Evolutionary conservation across 2,888 invertebrate species (phyloP).

Genomic region (Aphidoletes aphidimyza): DNA sequence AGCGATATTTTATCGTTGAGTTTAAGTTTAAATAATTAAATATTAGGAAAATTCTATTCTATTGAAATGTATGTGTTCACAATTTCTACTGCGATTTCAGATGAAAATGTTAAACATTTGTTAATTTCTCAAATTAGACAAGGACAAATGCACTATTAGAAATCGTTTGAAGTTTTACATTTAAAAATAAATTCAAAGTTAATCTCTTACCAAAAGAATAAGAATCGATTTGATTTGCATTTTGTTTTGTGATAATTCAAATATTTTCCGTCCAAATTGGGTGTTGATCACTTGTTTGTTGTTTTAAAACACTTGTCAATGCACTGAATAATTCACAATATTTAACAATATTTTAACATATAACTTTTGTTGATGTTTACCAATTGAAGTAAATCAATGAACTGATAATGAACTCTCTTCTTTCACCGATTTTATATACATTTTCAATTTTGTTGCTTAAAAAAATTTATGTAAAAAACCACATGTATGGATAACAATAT

Average conservation of each 20-base stretch:
- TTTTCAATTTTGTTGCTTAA: neutral
- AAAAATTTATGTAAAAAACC: neutral
- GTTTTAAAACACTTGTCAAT: too few relatives aligned
- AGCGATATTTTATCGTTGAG: too few relatives aligned
- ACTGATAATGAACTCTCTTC: neutral
- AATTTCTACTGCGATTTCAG: too few relatives aligned
- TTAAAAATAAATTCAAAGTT: neutral
- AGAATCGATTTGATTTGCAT: constrained; percentile 40
- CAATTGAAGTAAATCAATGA: neutral
- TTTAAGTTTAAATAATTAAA: too few relatives aligned
- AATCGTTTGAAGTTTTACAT: neutral
- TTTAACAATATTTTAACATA: neutral
- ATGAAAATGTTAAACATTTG: too few relatives aligned
- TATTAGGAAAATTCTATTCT: too few relatives aligned
- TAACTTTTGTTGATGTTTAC: neutral
- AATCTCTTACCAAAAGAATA: neutral
- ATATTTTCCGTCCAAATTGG: too few relatives aligned
- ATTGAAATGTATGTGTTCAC: too few relatives aligned
- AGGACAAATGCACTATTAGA: too few relatives aligned
- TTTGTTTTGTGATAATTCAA: neutral
- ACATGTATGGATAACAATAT: neutral
- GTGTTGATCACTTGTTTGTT: too few relatives aligned
- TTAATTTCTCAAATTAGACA: too few relatives aligned
- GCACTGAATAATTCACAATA: neutral
- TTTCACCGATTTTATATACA: neutral